Evolutionary conservation across 2,888 invertebrate genomes (phyloP).

Genomic region (Ophion ellenae): DNA sequence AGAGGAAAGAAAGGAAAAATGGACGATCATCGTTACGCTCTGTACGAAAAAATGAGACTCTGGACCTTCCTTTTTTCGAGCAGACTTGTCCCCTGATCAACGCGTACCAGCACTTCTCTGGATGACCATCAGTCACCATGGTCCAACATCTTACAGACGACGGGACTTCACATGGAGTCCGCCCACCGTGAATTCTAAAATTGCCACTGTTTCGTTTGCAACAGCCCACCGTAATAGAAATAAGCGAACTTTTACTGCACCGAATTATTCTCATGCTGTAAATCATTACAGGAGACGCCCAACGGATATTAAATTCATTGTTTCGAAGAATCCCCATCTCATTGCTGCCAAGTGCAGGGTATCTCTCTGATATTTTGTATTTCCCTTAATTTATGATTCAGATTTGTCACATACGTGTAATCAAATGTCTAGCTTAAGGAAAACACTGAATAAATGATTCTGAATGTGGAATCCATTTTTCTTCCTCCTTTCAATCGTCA

Average conservation of each 20-base stretch:
- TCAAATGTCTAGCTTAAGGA: conserved; percentile 19
- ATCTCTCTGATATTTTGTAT: neutral
- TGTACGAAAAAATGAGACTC: too few species aligned
- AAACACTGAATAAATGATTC: conserved; percentile 33
- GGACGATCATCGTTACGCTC: neutral
- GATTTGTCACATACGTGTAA: neutral
- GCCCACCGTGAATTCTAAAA: conserved; percentile 61
- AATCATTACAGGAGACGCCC: neutral
- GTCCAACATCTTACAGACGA: conserved; percentile 11
- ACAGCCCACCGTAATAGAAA: conserved; percentile 21
- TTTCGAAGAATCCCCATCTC: neutral
- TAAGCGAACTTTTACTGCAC: conserved; percentile 15
- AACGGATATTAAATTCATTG: neutral
- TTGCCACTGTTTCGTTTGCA: conserved; percentile 57
- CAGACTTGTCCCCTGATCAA: too few species aligned
- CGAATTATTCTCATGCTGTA: neutral
- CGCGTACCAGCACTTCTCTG: too few species aligned
- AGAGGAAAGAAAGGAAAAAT: neutral
- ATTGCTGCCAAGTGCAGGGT: neutral
- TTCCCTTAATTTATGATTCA: conserved; percentile 13
- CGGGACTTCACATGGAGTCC: conserved; percentile 27
- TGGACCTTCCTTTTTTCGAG: too few species aligned
- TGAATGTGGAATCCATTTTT: neutral
- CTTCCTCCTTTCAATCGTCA: conserved; percentile 1
- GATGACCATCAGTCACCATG: too few species aligned